Evolutionary conservation across 2,113 vertebrate species (phyloP), one percentile per base, ranked within the genome.

Genomic region (Microtus richardsoni): DNA sequence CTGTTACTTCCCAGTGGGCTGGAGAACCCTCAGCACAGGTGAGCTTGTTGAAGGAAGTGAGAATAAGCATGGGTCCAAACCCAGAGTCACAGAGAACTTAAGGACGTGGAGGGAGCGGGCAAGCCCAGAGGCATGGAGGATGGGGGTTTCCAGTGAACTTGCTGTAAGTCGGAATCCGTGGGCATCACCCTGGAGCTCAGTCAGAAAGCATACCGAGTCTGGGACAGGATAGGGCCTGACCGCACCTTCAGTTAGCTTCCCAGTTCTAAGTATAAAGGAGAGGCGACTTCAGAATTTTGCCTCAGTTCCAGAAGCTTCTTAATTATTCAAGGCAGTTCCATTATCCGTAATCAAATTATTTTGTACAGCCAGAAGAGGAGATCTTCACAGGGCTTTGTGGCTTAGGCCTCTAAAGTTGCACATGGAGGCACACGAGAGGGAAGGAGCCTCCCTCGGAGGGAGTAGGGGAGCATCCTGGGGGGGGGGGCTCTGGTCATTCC

Each of bases 101-200:
- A 71, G 70, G n/a, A 54, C 11, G 12, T n/a, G 19, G 44, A 2
- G 19, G 84, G 44, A 11, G 79, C 54, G 16, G 12, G 39, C 54
- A 19, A 19, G 26, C 28, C 39, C 39, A 17, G 64, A 62, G 66
- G 64, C 33, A 10, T 14, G 58, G 17, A 58, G n/a, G 3, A 9
- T 0, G 4, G n/a, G 39, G 30, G 2, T 36, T 82, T n/a, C 44
- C 8, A 8, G 0, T 3, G 0, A 7, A 2, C 54, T 12, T 8
- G 0, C 60, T 39, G 10, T 26, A 44, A 75, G 26, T 26, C 19
- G 17, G 26, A 26, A 52, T 36, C 10, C 58, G 22, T 6, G 36
- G 36, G 7, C n/a, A 39, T 33, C 41, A 8, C 73, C 44, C 47
- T 33, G 71, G 17, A 54, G 52, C 78, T 3, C 17, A 8, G 70